A percentile compares a stretch with the other conserved stretches of the same genome.
Evolutionary conservation across 2,113 vertebrate species (phyloP).

Genomic region (Gallinago media): DNA sequence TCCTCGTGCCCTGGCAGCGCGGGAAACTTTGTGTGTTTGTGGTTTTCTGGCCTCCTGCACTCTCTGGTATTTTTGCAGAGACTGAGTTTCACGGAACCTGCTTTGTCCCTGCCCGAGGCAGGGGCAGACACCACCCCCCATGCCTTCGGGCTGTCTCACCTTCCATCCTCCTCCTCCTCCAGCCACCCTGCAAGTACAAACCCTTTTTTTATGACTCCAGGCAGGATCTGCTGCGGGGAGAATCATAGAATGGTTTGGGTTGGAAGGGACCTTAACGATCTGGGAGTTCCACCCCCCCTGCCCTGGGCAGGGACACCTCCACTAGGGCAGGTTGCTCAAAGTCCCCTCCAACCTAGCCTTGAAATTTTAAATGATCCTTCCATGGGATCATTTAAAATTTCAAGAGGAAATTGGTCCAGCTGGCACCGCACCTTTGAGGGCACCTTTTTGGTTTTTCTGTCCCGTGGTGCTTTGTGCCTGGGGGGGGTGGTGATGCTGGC

Average conservation of each 20-base stretch:
- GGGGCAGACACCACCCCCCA: not conserved
- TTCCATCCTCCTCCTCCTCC: too few relatives aligned
- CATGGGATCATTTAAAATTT: too few relatives aligned
- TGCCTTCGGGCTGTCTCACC: not conserved
- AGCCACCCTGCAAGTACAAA: not conserved
- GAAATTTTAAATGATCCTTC: too few relatives aligned
- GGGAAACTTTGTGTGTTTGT: not conserved
- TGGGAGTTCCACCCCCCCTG: too few relatives aligned
- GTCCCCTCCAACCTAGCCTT: too few relatives aligned
- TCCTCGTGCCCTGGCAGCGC: accelerated
- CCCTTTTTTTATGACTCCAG: not conserved
- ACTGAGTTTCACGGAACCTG: not conserved
- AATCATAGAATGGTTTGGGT: too few relatives aligned
- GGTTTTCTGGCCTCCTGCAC: not conserved
- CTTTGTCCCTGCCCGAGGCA: not conserved
- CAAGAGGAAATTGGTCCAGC: not conserved
- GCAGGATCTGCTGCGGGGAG: not conserved
- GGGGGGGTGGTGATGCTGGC: not conserved
- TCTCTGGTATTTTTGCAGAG: not conserved
- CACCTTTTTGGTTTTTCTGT: not conserved
- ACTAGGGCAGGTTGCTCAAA: too few relatives aligned
- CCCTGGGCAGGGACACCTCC: too few relatives aligned
- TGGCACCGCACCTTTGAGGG: not conserved
- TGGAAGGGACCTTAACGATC: too few relatives aligned
- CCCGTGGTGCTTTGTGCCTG: not conserved